A percentile compares a stretch with the other conserved stretches of the same genome.
These are phyloP conservation scores for Lophotriccus pileatus DNA, from an alignment of 2,797 vertebrate species.

Conservation along the genomic window DNA sequence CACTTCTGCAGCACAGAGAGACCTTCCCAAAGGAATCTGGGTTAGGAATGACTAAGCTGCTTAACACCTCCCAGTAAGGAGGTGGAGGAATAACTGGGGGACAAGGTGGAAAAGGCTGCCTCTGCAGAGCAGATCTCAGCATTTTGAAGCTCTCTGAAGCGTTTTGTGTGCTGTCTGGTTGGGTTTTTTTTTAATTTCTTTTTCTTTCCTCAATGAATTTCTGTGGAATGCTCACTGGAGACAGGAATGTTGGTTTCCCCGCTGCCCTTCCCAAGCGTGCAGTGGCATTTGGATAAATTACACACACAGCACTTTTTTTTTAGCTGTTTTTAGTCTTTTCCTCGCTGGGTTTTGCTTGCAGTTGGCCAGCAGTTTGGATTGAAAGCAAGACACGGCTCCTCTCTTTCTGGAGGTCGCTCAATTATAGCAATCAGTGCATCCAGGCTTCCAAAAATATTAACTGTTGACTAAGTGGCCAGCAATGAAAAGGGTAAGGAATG, in stretches of 20 bases:
- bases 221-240: conserved; percentile 53
- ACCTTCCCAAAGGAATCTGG: background rate
- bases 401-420: background rate
- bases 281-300: background rate
- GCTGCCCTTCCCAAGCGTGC: conserved; percentile 24
- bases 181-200: background rate
- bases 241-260: conserved; percentile 53
- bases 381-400: background rate
- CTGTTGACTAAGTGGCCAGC: background rate
- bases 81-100: background rate
- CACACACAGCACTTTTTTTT: background rate
- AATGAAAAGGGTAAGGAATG: background rate
- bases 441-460: conserved; percentile 4
- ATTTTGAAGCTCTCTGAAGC: background rate
- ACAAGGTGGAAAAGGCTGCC: background rate
- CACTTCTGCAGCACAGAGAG: background rate
- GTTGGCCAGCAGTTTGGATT: background rate
- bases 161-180: background rate
- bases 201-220: background rate
- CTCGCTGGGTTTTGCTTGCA: background rate
- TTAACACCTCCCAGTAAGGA: background rate
- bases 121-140: background rate
- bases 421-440: background rate
- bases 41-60: background rate
- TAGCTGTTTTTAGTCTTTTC: background rate